phyloP scores from a whole-genome alignment of 2,113 vertebrate genomes.

The Anas platyrhynchos region DNA sequence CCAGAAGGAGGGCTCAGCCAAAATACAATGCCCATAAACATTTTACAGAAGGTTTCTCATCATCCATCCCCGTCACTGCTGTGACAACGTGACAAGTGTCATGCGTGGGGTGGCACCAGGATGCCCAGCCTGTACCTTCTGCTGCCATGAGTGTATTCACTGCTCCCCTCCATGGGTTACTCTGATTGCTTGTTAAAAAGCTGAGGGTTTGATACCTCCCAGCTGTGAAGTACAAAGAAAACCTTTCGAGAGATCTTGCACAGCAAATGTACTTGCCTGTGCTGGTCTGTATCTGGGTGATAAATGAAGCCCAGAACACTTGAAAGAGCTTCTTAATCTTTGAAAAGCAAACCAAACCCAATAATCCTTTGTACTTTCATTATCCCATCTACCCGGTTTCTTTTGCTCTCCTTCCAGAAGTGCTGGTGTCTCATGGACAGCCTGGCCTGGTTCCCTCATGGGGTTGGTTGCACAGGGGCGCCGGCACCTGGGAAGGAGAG shows the following conservation, averaged over 20 bases:
- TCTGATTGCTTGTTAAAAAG: background rate
- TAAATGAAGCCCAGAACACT: conserved; percentile 19
- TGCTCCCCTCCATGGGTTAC: background rate
- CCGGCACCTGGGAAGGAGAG: background rate
- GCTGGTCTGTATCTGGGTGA: conserved; percentile 24
- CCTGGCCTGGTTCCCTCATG: background rate
- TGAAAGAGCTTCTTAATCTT: conserved; percentile 28
- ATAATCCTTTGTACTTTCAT: conserved; percentile 19
- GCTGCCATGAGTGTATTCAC: background rate
- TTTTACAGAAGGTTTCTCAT: background rate
- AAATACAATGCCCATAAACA: background rate
- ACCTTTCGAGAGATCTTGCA: background rate
- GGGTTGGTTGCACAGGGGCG: background rate
- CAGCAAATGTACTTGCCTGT: background rate
- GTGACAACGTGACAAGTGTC: background rate
- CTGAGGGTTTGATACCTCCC: background rate
- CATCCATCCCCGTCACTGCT: background rate
- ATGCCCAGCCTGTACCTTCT: background rate
- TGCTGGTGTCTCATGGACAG: background rate
- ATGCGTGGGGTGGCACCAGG: background rate
- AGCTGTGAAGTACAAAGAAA: conserved; percentile 1
- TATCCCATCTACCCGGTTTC: background rate
- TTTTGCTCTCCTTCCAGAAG: background rate
- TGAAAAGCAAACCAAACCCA: conserved; percentile 23
- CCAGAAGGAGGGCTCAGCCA: background rate